A percentile compares a stretch with the other conserved stretches of the same genome.
Evolutionary conservation across 2,888 invertebrate genomes (phyloP).

Genomic region (Drosophila formosana): DNA sequence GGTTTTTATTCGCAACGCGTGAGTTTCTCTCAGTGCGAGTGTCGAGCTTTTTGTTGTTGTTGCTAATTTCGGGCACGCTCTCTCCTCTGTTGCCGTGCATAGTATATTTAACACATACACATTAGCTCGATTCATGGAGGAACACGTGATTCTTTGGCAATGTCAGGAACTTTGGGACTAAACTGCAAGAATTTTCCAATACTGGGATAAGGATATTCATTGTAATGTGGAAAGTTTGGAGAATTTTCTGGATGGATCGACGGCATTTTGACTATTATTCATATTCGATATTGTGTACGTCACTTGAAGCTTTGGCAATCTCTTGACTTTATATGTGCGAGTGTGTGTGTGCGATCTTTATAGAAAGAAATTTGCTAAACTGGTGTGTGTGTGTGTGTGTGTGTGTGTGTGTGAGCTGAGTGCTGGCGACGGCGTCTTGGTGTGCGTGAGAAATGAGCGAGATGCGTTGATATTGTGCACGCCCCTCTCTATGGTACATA

Average conservation of each 20-base stretch:
- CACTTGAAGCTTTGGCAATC: constrained; percentile 34
- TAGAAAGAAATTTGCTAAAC: constrained; percentile 55
- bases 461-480: constrained; percentile 76
- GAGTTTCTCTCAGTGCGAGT: constrained; percentile 46
- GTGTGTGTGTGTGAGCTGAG: constrained; percentile 7
- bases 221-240: background rate
- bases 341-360: constrained; percentile 42
- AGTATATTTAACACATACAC: constrained; percentile 6
- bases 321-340: constrained; percentile 28
- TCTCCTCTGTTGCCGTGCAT: constrained; percentile 20
- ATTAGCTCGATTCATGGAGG: background rate
- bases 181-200: background rate
- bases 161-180: background rate
- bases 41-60: constrained; percentile 45
- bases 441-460: constrained; percentile 50
- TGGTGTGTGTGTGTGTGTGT: constrained; percentile 24
- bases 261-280: constrained; percentile 44
- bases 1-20: constrained; percentile 47
- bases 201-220: background rate
- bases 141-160: constrained; percentile 28
- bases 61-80: constrained; percentile 64
- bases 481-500: constrained; percentile 65
- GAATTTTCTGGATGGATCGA: constrained; percentile 17
- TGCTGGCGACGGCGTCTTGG: background rate
- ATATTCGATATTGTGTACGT: constrained; percentile 45